Conservation (phyloP, 2,888 invertebrate genomes). For the Catocala nupta region DNA sequence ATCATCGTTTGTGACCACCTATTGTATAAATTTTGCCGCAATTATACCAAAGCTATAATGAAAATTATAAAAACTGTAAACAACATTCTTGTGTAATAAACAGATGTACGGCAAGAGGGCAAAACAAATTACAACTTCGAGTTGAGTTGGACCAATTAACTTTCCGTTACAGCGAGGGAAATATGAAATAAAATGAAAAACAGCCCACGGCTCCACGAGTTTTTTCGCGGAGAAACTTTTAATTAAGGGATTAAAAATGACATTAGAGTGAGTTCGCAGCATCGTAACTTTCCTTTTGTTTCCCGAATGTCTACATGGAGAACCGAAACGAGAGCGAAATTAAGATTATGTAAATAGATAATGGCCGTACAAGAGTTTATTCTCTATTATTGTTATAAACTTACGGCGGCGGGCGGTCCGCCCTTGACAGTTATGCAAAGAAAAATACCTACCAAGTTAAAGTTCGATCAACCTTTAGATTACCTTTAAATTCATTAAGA, state of each 20-base stretch:
- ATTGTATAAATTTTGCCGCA: constrained; percentile 26
- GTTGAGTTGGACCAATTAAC: constrained; percentile 85
- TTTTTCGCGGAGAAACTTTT: constrained; percentile 80
- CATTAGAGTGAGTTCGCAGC: constrained; percentile 82
- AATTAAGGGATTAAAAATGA: constrained; percentile 87
- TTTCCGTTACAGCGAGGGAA: constrained; percentile 84
- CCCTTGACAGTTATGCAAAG: constrained; percentile 48
- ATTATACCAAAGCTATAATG: constrained; percentile 52
- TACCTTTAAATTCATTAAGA: constrained; percentile 32
- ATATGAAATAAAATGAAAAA: constrained; percentile 86
- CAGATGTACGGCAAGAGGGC: constrained; percentile 76
- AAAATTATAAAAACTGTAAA: constrained; percentile 67
- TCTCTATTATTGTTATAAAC: constrained; percentile 60
- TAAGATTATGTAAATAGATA: constrained; percentile 65
- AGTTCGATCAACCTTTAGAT: constrained; percentile 18
- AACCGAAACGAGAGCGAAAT: constrained; percentile 54
- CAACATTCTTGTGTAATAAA: constrained; percentile 75
- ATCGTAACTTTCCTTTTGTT: constrained; percentile 79
- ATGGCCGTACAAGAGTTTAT: constrained; percentile 52
- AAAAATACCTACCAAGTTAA: constrained; percentile 34
- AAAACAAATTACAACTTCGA: constrained; percentile 85
- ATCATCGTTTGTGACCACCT: constrained; percentile 23
- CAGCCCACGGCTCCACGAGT: constrained; percentile 72
- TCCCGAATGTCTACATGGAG: constrained; percentile 61
- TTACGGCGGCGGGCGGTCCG: constrained; percentile 42